A percentile compares a stretch with the other conserved stretches of the same genome.
Evolutionary conservation across 2,797 vertebrate genomes (phyloP).

Genomic region (Capromys pilorides): DNA sequence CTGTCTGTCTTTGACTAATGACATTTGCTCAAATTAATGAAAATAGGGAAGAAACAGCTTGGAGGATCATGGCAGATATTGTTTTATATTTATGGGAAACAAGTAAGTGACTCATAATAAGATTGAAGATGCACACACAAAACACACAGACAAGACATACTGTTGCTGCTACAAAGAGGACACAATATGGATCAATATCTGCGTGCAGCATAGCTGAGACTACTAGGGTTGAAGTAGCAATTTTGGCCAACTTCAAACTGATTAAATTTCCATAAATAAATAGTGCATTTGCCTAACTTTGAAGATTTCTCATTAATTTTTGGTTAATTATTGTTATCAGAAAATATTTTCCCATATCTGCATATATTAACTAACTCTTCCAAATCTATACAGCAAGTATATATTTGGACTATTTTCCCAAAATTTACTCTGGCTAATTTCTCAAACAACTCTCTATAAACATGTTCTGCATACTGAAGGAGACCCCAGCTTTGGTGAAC

Average conservation of each 20-base stretch:
- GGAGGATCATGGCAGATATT: neutral
- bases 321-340: neutral
- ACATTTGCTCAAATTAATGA: neutral
- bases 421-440: neutral
- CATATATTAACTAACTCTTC: neutral
- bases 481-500: neutral
- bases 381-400: neutral
- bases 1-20: neutral
- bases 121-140: neutral
- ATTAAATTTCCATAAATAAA: neutral
- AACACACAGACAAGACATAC: neutral
- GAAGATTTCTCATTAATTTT: constrained; percentile 11
- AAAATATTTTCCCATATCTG: neutral
- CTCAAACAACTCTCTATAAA: neutral
- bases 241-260: neutral
- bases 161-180: neutral
- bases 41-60: constrained; percentile 36
- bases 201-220: neutral
- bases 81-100: constrained; percentile 20
- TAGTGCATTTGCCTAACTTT: neutral
- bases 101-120: neutral
- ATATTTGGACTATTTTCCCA: neutral
- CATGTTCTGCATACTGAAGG: neutral
- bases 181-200: neutral
- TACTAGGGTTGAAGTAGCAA: neutral